Conservation (phyloP, 1,140 invertebrate species). For the Cydia amplana region DNA sequence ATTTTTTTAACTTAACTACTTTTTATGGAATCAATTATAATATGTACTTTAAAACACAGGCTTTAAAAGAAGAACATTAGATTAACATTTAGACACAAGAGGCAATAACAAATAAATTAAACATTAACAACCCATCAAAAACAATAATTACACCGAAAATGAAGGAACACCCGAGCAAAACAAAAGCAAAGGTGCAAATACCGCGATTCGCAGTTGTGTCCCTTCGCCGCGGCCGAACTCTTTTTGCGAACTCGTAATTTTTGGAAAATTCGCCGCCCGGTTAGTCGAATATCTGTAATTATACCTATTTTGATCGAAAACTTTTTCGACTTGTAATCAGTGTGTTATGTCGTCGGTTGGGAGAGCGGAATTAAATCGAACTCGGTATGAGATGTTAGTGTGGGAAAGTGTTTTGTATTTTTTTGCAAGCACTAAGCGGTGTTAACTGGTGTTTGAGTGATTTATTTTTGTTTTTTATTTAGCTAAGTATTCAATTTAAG, state of each 20-base stretch:
- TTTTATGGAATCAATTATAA: no score
- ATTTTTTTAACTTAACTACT: no score
- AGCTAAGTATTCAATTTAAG: no score
- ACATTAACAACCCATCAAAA: not conserved
- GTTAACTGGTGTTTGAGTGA: not conserved
- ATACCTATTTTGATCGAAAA: constrained; percentile 69
- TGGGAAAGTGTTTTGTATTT: constrained; percentile 2
- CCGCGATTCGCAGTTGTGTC: constrained; percentile 42
- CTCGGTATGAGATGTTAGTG: not conserved
- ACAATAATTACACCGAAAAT: constrained; percentile 5
- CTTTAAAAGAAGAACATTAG: no score
- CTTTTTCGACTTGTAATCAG: constrained; percentile 49
- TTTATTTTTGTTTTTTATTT: no score
- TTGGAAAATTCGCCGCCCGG: constrained; percentile 57
- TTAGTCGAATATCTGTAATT: constrained; percentile 61
- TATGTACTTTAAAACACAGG: no score
- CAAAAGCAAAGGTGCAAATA: not conserved
- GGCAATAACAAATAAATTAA: not conserved
- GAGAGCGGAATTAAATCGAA: constrained; percentile 6
- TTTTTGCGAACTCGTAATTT: constrained; percentile 62
- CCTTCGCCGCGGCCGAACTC: constrained; percentile 45
- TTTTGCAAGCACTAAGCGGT: not conserved
- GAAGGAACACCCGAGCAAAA: not conserved
- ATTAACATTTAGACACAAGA: not conserved
- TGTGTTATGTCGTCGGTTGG: constrained; percentile 24